These are phyloP conservation scores for Murina feae DNA, from an alignment of 2,113 vertebrate species.

Conservation along the genomic window DNA sequence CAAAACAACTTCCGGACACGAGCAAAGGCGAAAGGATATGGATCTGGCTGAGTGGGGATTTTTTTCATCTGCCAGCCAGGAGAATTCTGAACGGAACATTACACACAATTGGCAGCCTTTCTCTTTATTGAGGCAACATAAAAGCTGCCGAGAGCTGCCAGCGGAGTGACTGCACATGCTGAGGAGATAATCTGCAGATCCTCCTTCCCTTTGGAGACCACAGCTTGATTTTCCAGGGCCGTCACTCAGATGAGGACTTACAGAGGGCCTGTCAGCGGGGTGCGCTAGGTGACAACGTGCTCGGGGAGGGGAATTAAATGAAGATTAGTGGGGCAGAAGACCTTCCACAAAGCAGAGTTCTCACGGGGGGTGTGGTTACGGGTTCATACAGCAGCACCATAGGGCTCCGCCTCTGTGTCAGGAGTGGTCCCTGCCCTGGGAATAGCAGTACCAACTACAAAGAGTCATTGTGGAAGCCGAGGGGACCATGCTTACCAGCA, in stretches of 20 bases:
- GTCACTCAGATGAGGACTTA: slow-evolving; percentile 54
- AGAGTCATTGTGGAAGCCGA: neutral
- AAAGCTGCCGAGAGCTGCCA: slow-evolving; percentile 53
- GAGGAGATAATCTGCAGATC: slow-evolving; percentile 61
- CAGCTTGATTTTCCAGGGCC: slow-evolving; percentile 55
- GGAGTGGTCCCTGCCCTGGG: neutral
- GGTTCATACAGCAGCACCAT: neutral
- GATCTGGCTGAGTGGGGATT: neutral
- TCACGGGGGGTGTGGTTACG: neutral
- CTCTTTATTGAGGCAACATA: slow-evolving; percentile 52
- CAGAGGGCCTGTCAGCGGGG: slow-evolving; percentile 61
- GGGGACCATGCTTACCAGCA: neutral
- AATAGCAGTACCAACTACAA: neutral
- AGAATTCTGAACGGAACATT: neutral
- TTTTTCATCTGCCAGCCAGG: neutral
- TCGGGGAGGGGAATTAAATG: slow-evolving; percentile 49
- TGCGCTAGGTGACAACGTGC: slow-evolving; percentile 3
- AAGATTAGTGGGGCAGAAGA: slow-evolving; percentile 54
- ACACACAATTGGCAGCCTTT: slow-evolving; percentile 40
- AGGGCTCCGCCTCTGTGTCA: neutral
- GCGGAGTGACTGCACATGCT: slow-evolving; percentile 44
- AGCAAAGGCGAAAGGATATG: neutral
- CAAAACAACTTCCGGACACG: neutral
- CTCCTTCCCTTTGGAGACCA: slow-evolving; percentile 63
- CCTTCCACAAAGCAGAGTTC: neutral